Evolutionary conservation across 1,140 invertebrate genomes (phyloP).

Genomic region (Bombus picipes): DNA sequence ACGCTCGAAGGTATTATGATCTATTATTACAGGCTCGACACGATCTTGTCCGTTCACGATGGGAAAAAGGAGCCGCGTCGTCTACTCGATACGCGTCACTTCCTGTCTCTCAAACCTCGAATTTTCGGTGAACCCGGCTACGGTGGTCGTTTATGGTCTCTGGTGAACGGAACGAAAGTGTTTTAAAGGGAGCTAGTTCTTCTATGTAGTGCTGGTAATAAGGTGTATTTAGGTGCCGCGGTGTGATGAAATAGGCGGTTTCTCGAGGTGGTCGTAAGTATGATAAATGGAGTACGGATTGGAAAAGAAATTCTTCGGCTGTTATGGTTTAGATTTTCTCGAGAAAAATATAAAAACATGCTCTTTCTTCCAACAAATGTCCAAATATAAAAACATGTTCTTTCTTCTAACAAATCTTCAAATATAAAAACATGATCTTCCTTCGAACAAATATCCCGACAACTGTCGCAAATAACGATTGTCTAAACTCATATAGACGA

Average conservation of each 20-base stretch:
- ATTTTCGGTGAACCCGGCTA: not conserved
- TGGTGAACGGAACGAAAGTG: not conserved
- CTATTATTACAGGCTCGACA: constrained; percentile 35
- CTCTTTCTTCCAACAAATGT: too few species aligned
- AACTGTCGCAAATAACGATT: too few species aligned
- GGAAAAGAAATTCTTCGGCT: not conserved
- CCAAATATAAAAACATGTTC: too few species aligned
- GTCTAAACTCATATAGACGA: too few species aligned
- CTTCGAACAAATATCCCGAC: too few species aligned
- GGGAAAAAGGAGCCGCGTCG: too few species aligned
- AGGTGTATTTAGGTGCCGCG: not conserved
- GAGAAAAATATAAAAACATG: too few species aligned
- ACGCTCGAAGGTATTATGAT: constrained; percentile 36
- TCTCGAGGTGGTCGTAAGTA: not conserved
- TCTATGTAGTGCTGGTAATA: too few species aligned
- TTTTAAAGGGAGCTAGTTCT: not conserved
- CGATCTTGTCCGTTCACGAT: not conserved
- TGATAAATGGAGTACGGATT: not conserved
- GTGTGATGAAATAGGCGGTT: not conserved
- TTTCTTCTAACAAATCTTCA: too few species aligned
- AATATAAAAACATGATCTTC: too few species aligned
- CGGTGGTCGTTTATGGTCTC: not conserved
- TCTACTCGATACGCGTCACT: not conserved
- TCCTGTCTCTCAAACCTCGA: not conserved
- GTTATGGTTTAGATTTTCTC: not conserved